phyloP scores from a whole-genome alignment of 2,797 vertebrate species.

The Phoebastria nigripes region DNA sequence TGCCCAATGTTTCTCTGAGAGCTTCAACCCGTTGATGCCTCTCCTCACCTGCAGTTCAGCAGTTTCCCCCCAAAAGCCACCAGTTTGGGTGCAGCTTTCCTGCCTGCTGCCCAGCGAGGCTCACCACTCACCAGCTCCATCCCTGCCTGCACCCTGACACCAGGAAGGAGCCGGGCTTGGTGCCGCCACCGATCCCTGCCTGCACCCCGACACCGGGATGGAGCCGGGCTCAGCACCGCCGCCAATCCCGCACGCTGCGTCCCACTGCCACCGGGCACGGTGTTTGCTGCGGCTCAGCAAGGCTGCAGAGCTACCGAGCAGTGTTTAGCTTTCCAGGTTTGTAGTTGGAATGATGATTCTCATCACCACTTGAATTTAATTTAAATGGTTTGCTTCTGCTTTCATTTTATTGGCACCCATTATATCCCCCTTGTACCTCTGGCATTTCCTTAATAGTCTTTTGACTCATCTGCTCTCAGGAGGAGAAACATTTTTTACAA shows the following conservation, averaged over 20 bases:
- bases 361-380: constrained; percentile 3
- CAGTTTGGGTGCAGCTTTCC: neutral
- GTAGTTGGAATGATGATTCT: constrained; percentile 51
- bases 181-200: neutral
- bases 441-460: constrained; percentile 50
- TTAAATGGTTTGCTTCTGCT: constrained; percentile 32
- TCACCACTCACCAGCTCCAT: neutral
- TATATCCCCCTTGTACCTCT: neutral
- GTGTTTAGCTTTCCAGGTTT: constrained; percentile 47
- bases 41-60: neutral
- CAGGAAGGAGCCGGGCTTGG: neutral
- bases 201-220: neutral
- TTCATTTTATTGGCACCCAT: constrained; percentile 23
- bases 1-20: accelerated
- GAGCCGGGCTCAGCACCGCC: neutral
- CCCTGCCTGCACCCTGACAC: neutral
- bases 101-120: neutral
- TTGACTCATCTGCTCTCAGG: constrained; percentile 57
- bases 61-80: neutral
- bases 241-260: accelerated
- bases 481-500: constrained; percentile 56
- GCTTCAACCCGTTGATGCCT: accelerated
- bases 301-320: neutral
- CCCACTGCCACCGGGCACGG: accelerated
- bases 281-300: neutral